Conservation (phyloP, 2,113 vertebrate species). For the Actinemys pallida region DNA sequence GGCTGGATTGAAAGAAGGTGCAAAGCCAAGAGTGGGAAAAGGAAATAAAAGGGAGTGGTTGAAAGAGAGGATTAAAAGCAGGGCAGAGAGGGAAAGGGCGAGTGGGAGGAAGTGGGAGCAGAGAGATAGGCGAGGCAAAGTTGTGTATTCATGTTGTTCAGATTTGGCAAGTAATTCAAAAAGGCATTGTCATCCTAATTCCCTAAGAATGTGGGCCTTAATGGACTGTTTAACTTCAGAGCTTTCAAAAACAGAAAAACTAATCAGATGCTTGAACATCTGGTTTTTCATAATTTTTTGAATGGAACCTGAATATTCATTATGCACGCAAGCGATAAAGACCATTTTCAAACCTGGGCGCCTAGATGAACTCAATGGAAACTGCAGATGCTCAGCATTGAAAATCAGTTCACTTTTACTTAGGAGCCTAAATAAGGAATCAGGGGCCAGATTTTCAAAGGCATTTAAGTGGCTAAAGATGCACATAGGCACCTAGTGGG, state of each 20-base stretch:
- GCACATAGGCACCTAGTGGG: not conserved
- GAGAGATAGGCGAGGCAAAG: not conserved
- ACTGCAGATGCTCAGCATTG: not conserved
- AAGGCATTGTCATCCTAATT: not conserved
- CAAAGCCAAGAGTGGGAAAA: constrained; percentile 33
- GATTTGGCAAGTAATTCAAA: not conserved
- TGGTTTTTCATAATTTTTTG: not conserved
- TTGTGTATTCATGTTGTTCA: not conserved
- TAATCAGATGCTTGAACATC: not conserved
- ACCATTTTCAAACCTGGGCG: not conserved
- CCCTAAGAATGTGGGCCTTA: not conserved
- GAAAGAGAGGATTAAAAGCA: not conserved
- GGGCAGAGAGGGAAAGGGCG: not conserved
- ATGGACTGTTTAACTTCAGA: not conserved
- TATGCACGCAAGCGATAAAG: not conserved
- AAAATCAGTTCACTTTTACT: not conserved
- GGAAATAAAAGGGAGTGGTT: constrained; percentile 44
- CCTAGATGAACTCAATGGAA: not conserved
- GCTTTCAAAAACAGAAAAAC: not conserved
- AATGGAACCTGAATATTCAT: not conserved
- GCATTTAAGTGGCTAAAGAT: not conserved
- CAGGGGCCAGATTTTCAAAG: not conserved
- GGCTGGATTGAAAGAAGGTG: not conserved
- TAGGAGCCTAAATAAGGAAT: not conserved
- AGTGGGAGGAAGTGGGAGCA: constrained; percentile 6